Conservation (phyloP, 2,888 invertebrate species). For the Chesias legatella region DNA sequence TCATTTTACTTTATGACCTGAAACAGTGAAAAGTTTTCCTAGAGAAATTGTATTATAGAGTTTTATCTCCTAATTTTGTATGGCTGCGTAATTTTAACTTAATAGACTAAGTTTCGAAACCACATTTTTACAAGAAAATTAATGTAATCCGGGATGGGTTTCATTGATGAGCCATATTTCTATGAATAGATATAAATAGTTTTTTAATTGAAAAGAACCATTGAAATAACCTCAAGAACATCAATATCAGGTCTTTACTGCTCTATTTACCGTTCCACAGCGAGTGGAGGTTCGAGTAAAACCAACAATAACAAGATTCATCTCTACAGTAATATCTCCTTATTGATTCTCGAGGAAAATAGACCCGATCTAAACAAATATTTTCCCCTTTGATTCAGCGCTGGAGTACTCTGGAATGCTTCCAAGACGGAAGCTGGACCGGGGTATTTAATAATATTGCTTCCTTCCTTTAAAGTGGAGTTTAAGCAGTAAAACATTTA, state of each 20-base stretch:
- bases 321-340: conserved; percentile 17
- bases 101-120: too few relatives aligned
- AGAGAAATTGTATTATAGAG: too few relatives aligned
- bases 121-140: too few relatives aligned
- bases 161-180: too few relatives aligned
- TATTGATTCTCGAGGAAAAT: conserved; percentile 40
- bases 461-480: conserved; percentile 46
- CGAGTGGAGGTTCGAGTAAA: neutral
- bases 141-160: too few relatives aligned
- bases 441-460: conserved; percentile 47
- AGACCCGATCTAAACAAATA: conserved; percentile 45
- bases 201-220: too few relatives aligned
- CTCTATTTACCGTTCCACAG: neutral
- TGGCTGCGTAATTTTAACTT: too few relatives aligned
- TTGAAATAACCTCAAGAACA: too few relatives aligned
- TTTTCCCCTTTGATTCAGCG: conserved; percentile 46
- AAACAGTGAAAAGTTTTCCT: too few relatives aligned
- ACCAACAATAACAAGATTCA: neutral
- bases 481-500: conserved; percentile 3
- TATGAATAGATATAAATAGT: too few relatives aligned
- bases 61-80: too few relatives aligned
- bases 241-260: neutral
- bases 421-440: conserved; percentile 48
- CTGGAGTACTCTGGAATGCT: conserved; percentile 39
- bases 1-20: too few relatives aligned